Base-by-base conservation (phyloP, 2,797 vertebrate species). In the Pseudopleuronectes americanus region DNA sequence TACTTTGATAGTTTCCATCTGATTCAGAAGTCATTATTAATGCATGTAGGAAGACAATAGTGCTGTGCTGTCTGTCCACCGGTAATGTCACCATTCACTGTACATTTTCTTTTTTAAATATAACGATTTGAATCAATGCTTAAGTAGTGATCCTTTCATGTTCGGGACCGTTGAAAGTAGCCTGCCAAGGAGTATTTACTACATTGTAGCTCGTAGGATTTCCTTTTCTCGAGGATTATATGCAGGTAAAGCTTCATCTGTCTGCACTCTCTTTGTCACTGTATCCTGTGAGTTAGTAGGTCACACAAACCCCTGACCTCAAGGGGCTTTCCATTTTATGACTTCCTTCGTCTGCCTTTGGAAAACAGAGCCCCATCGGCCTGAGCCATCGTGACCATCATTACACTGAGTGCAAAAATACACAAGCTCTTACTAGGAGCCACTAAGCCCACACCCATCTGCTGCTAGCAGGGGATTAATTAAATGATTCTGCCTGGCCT, bases 381-480 rank as follows among this genome's bases (percentile, higher is more conserved):
- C 49, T 56, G 55, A 70, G 66, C 71, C 71, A 67, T 73, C 66
- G 41, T 52, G 45, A 59, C 60, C 79, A 75, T 86, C 81, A 82
- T 84, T 82, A 86, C 78, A 48, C 6, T 69, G 59, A 86, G 87
- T 82, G 84, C 76, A 87, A 75, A 88, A 86, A 88, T 81, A 80
- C 86, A 90, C 84, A 74, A 84, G 83, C 78, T 79, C 81, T 87
- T 83, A 82, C 84, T 77, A 74, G 81, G 55, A 77, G 67, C 71
- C 58, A 45, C 80, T 85, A 90, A 91, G 81, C 87, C 72, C 45
- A 57, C 43, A 28, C 33, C 85, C 88, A 89, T 90, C 87, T 92
- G 88, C 77, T 83, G 65, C 84, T 55, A 70, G 75, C 64, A 55
- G 62, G 68, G 83, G 83, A 89, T 86, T 90, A 79, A 92, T 92